Evolutionary conservation across 2,888 invertebrate genomes (phyloP).

Genomic region (Argyra leucocephala): DNA sequence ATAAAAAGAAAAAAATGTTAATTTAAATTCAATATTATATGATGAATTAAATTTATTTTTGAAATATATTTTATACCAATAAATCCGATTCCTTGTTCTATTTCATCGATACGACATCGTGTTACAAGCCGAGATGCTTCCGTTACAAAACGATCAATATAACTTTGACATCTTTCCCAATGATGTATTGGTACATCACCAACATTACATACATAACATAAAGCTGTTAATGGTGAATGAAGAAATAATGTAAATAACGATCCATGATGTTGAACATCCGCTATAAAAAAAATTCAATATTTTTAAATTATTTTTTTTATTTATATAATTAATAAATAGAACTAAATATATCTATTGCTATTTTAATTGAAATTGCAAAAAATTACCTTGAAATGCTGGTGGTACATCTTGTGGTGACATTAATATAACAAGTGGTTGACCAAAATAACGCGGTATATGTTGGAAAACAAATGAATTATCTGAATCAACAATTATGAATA

Average conservation of each 20-base stretch:
- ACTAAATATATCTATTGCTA: neutral
- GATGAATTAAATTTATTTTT: too few relatives aligned
- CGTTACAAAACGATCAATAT: slow-evolving; percentile 78
- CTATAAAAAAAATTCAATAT: slow-evolving; percentile 27
- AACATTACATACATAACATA: slow-evolving; percentile 85
- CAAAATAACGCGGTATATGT: slow-evolving; percentile 83
- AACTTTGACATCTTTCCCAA: slow-evolving; percentile 84
- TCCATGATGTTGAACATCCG: slow-evolving; percentile 77
- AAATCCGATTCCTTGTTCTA: slow-evolving; percentile 44
- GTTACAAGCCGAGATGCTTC: slow-evolving; percentile 78
- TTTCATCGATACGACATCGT: slow-evolving; percentile 69
- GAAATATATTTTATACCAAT: slow-evolving; percentile 34
- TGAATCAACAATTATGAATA: slow-evolving; percentile 89
- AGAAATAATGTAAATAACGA: slow-evolving; percentile 91
- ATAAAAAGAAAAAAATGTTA: slow-evolving; percentile 10
- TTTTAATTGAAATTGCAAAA: too few relatives aligned
- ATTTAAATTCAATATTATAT: too few relatives aligned
- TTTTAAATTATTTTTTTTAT: too few relatives aligned
- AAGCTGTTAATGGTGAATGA: slow-evolving; percentile 84
- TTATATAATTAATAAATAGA: too few relatives aligned
- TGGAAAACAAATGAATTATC: slow-evolving; percentile 90
- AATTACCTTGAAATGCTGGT: slow-evolving; percentile 65
- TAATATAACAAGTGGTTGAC: slow-evolving; percentile 82
- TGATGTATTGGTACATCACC: slow-evolving; percentile 72
- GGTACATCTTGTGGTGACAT: slow-evolving; percentile 91